Conservation (phyloP, 1,140 invertebrate genomes). For the Drosophila varians region DNA sequence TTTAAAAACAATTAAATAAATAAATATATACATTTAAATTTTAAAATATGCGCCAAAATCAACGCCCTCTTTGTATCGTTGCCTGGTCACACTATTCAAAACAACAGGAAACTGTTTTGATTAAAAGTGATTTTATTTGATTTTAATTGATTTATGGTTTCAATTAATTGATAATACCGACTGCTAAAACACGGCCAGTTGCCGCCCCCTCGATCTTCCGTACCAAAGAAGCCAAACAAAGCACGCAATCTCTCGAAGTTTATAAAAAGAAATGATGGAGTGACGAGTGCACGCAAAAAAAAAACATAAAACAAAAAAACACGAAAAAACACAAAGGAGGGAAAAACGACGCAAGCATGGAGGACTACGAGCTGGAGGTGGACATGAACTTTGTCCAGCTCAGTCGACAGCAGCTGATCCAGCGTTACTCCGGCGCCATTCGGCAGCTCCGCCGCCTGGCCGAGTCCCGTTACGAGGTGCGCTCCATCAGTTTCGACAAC, state of each 20-base stretch:
- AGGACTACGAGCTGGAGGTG: conserved; percentile 63
- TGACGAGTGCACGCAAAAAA: neutral
- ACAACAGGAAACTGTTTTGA: conserved; percentile 1
- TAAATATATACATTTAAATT: no score
- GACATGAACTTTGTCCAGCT: conserved; percentile 69
- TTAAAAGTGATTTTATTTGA: conserved; percentile 1
- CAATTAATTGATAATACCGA: neutral
- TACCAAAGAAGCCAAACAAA: neutral
- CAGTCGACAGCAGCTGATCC: conserved; percentile 67
- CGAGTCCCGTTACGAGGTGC: conserved; percentile 66
- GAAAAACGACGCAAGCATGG: conserved; percentile 28
- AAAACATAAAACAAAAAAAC: neutral
- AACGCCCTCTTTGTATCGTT: neutral
- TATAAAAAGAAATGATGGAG: neutral
- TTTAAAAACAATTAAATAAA: no score
- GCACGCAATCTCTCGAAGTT: neutral
- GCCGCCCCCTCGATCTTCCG: neutral
- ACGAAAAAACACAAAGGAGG: neutral
- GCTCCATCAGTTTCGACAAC: conserved; percentile 72
- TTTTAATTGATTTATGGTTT: conserved; percentile 4
- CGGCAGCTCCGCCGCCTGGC: conserved; percentile 63
- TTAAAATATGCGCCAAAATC: no score
- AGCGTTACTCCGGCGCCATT: conserved; percentile 62
- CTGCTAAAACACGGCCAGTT: neutral
- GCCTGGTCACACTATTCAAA: conserved; percentile 1